Evolutionary conservation across 2,888 invertebrate genomes (phyloP), one percentile per base, ranked within the genome.

Genomic region (Synanthedon myopaeformis): DNA sequence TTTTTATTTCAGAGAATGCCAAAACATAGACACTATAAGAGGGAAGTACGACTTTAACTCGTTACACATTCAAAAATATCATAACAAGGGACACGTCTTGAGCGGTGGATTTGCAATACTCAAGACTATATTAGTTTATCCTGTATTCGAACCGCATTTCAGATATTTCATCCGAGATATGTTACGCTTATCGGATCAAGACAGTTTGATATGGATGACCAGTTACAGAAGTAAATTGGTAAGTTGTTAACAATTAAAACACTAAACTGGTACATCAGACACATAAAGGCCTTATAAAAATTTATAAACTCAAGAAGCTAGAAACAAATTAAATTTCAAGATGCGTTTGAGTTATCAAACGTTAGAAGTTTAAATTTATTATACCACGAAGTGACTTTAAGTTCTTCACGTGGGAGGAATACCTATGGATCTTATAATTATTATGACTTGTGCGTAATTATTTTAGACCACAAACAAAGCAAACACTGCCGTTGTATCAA

Each of bases 101-200:
- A 56, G 63, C 2, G 63, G 69, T 2, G 82, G 79, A 0, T 75
- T 78, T 52, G 62, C 67, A 0, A 65, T 66, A 0, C 51, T 86
- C 3, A 78, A 80, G 54, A 63, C 72, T 0, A 69, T 67, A 0
- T 58, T 90, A 1, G 63, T 89, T 12, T 90, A 89, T 56, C 90
- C 92, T 0, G 87, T 89, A 1, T 92, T 92, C 60, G 88, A 90
- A 58, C 74, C 69, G 3, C 88, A 90, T 61, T 82, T 81, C 42
- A 76, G 84, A 49, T 90, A 84, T 65, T 90, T 92, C 57, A 70
- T 90, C 13, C 78, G 90, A 56, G 94, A 94, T 62, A 72, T 92
- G 55, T 88, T 91, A 83, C 76, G 92, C 6, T 64, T 90, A 0
- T 86, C 87, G 42, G 87, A 86, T 0, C 79, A 79, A 55, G 66